Conservation (phyloP, 1,140 invertebrate species). For the Lucilia sericata region DNA sequence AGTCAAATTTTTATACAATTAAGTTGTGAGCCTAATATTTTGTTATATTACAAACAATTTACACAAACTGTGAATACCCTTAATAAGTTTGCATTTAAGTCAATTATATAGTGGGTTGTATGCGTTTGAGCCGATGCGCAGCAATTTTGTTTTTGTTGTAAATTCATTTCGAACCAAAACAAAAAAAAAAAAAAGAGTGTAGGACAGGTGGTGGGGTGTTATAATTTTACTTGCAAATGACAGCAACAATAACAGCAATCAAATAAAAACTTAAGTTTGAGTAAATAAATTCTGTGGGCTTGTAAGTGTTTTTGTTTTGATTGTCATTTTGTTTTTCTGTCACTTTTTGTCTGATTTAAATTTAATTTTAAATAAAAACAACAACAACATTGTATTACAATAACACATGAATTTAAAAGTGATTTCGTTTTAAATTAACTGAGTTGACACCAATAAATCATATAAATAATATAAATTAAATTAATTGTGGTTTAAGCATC, state of each 20-base stretch:
- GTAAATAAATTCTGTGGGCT: background rate
- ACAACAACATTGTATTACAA: background rate
- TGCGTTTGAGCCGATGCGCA: background rate
- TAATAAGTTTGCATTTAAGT: background rate
- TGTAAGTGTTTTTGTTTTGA: background rate
- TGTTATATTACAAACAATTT: too few species aligned
- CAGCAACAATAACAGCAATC: background rate
- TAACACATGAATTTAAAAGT: background rate
- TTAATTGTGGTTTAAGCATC: background rate
- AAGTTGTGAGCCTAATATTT: too few species aligned
- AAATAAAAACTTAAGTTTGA: too few species aligned
- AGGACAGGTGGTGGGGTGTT: conserved; percentile 26
- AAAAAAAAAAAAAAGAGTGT: background rate
- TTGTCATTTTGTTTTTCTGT: background rate
- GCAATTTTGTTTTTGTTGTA: background rate
- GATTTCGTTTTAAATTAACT: conserved; percentile 6
- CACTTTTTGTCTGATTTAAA: background rate
- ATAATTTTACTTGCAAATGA: conserved; percentile 2
- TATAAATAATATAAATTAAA: background rate
- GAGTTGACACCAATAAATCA: conserved; percentile 15
- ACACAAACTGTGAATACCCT: background rate
- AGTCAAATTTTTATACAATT: too few species aligned
- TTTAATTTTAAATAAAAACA: background rate
- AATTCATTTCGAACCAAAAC: background rate
- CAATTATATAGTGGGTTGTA: background rate